Percentiles rank a stretch among this genome's conserved stretches.
Conservation (phyloP, 2,888 invertebrate genomes). For the Andrena minutula region DNA sequence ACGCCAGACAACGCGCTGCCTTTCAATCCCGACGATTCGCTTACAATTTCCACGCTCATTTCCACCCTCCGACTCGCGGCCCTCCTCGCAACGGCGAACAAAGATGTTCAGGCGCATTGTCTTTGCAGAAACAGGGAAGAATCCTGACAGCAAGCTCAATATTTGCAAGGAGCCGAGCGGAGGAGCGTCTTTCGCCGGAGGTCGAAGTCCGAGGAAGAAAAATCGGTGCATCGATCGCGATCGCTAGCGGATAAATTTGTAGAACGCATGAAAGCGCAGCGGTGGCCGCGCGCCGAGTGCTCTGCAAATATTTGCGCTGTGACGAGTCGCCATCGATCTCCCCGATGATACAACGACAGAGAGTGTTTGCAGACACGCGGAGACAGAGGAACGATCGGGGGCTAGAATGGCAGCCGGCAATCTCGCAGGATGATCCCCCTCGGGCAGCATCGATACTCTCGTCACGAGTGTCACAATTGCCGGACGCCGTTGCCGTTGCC, state of each 20-base stretch:
- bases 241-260: conserved; percentile 33
- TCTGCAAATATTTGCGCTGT: conserved; percentile 49
- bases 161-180: background rate
- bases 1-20: background rate
- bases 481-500: background rate
- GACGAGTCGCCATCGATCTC: conserved; percentile 44
- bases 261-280: conserved; percentile 37
- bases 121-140: background rate
- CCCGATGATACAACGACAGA: conserved; percentile 20
- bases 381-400: conserved; percentile 37
- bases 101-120: no score
- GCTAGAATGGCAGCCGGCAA: conserved; percentile 50
- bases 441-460: conserved; percentile 55
- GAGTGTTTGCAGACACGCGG: conserved; percentile 45
- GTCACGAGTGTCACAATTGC: conserved; percentile 57
- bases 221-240: conserved; percentile 12
- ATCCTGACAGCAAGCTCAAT: background rate
- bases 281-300: conserved; percentile 32
- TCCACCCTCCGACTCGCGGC: background rate
- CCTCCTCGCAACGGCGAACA: background rate
- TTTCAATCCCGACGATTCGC: conserved; percentile 14
- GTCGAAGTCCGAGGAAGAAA: background rate
- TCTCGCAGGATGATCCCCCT: conserved; percentile 56
- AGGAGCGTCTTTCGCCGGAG: background rate
- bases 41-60: background rate